Conservation (phyloP, 2,888 invertebrate species). For the Drosophila buzzatii region DNA sequence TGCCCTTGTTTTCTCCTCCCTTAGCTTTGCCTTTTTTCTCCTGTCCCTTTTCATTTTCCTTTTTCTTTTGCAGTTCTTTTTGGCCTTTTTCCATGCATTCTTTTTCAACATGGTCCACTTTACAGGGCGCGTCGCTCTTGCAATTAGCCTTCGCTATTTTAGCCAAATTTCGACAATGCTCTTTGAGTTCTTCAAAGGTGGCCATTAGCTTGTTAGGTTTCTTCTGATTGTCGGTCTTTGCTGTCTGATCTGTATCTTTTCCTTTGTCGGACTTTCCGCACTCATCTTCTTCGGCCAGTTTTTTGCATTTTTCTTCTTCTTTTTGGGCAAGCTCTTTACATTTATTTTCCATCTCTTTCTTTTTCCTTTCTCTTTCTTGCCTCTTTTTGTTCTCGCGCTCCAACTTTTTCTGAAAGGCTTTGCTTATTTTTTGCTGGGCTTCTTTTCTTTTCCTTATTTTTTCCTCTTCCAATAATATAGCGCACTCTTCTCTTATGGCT, state of each 20-base stretch:
- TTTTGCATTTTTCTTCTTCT: conserved; percentile 20
- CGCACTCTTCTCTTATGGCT: neutral
- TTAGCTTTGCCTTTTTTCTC: neutral
- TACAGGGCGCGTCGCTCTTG: neutral
- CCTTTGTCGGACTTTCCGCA: conserved; percentile 1
- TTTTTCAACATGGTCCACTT: neutral
- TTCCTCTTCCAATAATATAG: neutral
- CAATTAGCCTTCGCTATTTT: conserved; percentile 3
- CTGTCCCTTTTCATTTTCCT: neutral
- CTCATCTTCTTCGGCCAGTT: conserved; percentile 14
- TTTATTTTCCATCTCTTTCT: neutral
- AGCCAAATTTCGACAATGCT: conserved; percentile 28
- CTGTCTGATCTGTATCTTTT: neutral
- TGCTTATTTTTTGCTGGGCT: neutral
- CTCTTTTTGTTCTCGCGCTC: neutral
- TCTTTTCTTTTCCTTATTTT: neutral
- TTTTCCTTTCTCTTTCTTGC: neutral
- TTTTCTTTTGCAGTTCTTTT: neutral
- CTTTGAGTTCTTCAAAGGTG: conserved; percentile 13
- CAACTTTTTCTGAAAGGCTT: neutral
- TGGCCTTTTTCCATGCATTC: conserved; percentile 12
- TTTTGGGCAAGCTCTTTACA: neutral
- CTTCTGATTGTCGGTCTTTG: neutral
- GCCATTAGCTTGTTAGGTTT: conserved; percentile 21
- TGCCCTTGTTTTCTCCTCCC: conserved; percentile 10